Base-by-base conservation (phyloP, 1,140 invertebrate genomes). In the Hermatobates lingyangjiaoensis region DNA sequence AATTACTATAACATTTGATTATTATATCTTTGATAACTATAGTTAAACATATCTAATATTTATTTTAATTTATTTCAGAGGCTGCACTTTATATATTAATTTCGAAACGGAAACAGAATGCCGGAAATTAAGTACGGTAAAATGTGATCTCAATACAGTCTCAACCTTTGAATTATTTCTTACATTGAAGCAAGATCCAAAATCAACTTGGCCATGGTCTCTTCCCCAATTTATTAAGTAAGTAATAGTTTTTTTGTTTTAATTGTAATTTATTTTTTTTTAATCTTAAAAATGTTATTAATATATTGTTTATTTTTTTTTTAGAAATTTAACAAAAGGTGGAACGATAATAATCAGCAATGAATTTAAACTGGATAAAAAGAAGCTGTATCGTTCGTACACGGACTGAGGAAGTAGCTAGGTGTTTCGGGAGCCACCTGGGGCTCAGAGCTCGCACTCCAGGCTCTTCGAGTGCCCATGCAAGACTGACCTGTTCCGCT, bases 141-240 rank as follows among this genome's bases (percentile, higher is more conserved):
- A 83, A 62, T 82, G 83, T 59, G 85, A 90, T 67, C 79, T 80
- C 28, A 75, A 75, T 59, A 83, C 82, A 10, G 79, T 87, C 28
- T 80, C 85, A 23, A 91, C 87, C 23, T 89, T 89, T 61, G 84
- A 89, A 66, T 70, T 88, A 53, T 83, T 81, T 64, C 68, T 88
- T 27, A 87, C 84, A 18, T 70, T 91, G 26, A 84, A 83, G 65
- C 83, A 87, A 63, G 80, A 83, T 60, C 72, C 75, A 28, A 60
- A 59, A 34, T 80, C 77, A 52, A 77, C 81, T 56, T 91, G 86
- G 86, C 81, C 83, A 54, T 80, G 78, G 55, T 68, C 85, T 57
- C 70, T 87, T 65, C 84, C 83, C 61, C 81, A 85, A 64, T 86
- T 87, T 67, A 72, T 86, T 67, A 86, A 85, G 83, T 86, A 66